Evolutionary conservation across 1,140 invertebrate species (phyloP), one percentile per base, ranked within the genome.

Genomic region (Cylas formicarius): DNA sequence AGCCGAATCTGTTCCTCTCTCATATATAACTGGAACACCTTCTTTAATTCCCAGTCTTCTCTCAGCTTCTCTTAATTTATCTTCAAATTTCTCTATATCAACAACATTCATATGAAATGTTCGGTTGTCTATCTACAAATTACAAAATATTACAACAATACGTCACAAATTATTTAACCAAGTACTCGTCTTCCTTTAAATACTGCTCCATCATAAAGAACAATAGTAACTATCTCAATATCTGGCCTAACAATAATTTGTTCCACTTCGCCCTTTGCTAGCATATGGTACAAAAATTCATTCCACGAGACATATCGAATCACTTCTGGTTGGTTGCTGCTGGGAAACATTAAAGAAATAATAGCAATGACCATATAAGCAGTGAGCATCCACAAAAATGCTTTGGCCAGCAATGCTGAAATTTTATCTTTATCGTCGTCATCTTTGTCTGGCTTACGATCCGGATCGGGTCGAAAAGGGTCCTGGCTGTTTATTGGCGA

Each of bases 261-360:
- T 61, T 90, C 80, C 0, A 95, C 90, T 75, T 96, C 90, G 13
- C 92, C 91, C 68, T 90, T 90, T 1, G 83, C 78, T 28, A 96
- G 65, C 86, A 96, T 90, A 41, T 91, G 82, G 66, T 93, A 82
- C 1, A 92, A 75, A 73, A 96, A 95, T 71, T 96, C 91, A 72
- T 93, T 90, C 91, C 91, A 96, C 0, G 88, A 91, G 14, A 94
- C 82, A 68, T 84, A 89, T 26, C 76, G 60, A 4, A 74, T 63
- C 17, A 73, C 79, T 69, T 87, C 84, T 53, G 80, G 82, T 51
- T 84, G 77, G 60, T 78, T 82, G 29, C 75, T 80, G 18, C 74
- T 75, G 1, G 82, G 81, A 44, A 86, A 80, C 17, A 86, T 54
- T 7, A 82, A 58, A 5, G 82, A 81, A 37, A 84, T 72, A 23